These are phyloP conservation scores for Rhyzopertha dominica DNA, from an alignment of 1,140 invertebrate species.

Conservation along the genomic window DNA sequence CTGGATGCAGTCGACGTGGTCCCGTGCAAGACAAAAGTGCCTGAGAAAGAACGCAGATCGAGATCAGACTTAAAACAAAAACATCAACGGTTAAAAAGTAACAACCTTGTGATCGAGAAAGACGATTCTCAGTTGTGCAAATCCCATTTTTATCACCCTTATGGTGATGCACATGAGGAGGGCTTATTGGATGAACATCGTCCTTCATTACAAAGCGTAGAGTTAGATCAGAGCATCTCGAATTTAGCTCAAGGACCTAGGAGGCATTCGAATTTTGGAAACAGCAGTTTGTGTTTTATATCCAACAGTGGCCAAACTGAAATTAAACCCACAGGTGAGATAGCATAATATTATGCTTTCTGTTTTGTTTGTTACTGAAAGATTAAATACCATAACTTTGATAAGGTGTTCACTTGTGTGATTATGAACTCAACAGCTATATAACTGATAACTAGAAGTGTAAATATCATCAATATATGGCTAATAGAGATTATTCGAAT, in stretches of 20 bases:
- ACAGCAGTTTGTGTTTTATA: constrained; percentile 50
- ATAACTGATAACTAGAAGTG: too few species aligned
- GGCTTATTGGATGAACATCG: constrained; percentile 45
- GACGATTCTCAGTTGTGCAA: not conserved
- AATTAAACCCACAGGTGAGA: constrained; percentile 43
- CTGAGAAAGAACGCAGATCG: constrained; percentile 20
- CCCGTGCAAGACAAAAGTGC: constrained; percentile 5
- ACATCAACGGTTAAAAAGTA: too few species aligned
- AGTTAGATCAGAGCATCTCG: constrained; percentile 45
- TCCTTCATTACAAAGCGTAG: constrained; percentile 44
- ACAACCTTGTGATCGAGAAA: constrained; percentile 37
- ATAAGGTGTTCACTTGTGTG: too few species aligned
- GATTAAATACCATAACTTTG: too few species aligned
- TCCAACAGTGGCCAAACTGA: constrained; percentile 33
- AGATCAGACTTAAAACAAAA: constrained; percentile 40
- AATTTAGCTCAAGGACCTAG: constrained; percentile 44
- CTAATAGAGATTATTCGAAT: too few species aligned
- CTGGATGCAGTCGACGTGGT: too few species aligned
- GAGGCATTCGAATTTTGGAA: constrained; percentile 60
- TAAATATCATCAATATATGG: too few species aligned
- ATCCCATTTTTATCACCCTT: too few species aligned
- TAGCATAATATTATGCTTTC: too few species aligned
- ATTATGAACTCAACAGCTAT: too few species aligned
- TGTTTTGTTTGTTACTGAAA: too few species aligned
- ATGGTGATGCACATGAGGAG: constrained; percentile 49